These are phyloP conservation scores for Drosophila parvula DNA, from an alignment of 1,140 invertebrate species.

Conservation along the genomic window DNA sequence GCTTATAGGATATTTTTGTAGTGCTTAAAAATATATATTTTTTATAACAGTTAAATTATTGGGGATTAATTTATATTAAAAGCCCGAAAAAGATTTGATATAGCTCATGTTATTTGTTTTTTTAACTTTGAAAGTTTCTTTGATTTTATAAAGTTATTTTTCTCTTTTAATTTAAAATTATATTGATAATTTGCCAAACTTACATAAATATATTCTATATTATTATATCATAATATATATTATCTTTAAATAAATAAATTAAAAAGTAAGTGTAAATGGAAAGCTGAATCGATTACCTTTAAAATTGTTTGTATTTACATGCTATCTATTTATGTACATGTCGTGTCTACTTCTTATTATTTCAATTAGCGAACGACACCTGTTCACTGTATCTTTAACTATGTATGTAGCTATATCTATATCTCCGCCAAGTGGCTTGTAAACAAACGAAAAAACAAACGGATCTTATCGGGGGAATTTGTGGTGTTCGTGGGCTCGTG, in stretches of 20 bases:
- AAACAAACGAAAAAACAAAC: conserved; percentile 46
- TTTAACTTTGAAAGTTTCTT: too few species aligned
- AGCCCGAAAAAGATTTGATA: neutral
- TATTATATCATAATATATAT: too few species aligned
- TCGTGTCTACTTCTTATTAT: neutral
- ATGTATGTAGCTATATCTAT: conserved; percentile 18
- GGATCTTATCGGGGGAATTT: conserved; percentile 44
- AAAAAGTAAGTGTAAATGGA: too few species aligned
- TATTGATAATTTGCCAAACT: too few species aligned
- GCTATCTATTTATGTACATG: neutral
- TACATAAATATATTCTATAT: too few species aligned
- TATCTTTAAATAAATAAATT: too few species aligned
- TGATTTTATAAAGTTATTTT: too few species aligned
- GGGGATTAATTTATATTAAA: neutral
- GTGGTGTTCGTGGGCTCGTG: conserved; percentile 12
- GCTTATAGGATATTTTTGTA: too few species aligned
- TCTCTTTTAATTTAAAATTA: too few species aligned
- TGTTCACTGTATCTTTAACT: conserved; percentile 14
- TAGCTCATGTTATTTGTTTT: too few species aligned
- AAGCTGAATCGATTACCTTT: too few species aligned
- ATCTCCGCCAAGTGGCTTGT: conserved; percentile 29
- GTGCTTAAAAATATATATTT: neutral
- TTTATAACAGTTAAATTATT: too few species aligned
- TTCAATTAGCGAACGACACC: conserved; percentile 24
- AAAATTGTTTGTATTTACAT: neutral